Conservation (phyloP, 2,888 invertebrate species). For the Drosophila siamana region DNA sequence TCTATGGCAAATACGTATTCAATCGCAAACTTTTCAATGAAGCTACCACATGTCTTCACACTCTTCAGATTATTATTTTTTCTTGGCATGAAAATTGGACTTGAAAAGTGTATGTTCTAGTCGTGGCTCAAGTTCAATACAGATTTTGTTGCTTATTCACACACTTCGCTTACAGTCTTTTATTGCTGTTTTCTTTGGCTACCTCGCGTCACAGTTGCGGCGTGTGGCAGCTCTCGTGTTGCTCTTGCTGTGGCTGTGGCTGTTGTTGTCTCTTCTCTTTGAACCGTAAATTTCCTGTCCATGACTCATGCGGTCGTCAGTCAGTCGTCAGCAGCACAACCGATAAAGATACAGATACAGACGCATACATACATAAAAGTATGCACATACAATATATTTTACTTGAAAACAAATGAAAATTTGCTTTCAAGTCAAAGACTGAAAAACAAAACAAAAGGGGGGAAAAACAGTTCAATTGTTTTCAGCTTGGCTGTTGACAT, state of each 20-base stretch:
- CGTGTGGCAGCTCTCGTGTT: constrained; percentile 41
- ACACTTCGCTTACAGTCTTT: constrained; percentile 26
- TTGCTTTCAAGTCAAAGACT: constrained; percentile 42
- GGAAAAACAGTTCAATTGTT: constrained; percentile 41
- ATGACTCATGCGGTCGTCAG: constrained; percentile 62
- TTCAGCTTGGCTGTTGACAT: constrained; percentile 24
- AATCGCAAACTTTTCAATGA: neutral
- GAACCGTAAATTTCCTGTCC: constrained; percentile 72
- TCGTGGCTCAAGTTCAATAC: neutral
- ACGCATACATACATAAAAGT: constrained; percentile 10
- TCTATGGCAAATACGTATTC: neutral
- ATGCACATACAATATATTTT: constrained; percentile 26
- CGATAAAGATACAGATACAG: constrained; percentile 68
- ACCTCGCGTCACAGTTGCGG: constrained; percentile 50
- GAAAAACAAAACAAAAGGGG: constrained; percentile 28
- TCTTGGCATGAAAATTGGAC: neutral
- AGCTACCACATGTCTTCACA: too few species aligned
- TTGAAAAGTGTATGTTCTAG: neutral
- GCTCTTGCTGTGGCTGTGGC: constrained; percentile 12
- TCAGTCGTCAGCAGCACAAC: constrained; percentile 44
- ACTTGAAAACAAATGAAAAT: constrained; percentile 62
- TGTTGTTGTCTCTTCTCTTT: constrained; percentile 52
- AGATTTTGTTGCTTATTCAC: constrained; percentile 30
- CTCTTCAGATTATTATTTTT: neutral
- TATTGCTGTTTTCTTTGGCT: constrained; percentile 36